Base-by-base conservation (phyloP, 2,113 vertebrate genomes). In the Serinus canaria region DNA sequence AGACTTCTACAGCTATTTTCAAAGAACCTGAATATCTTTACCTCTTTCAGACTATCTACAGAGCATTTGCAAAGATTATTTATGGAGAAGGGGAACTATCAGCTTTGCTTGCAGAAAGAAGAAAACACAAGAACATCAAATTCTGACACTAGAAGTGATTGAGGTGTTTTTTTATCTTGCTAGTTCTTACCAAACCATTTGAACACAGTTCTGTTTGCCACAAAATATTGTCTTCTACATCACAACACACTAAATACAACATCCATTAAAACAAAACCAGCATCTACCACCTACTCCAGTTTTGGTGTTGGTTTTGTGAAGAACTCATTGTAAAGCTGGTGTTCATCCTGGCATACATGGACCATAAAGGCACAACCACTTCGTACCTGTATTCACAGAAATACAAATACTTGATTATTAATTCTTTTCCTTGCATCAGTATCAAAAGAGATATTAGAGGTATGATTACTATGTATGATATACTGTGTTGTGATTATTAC, bases 301-400 rank as follows among this genome's bases (percentile, higher is more conserved):
- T 99, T 99, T 91, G 97, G 81, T 53, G 99, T 99, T 56, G 98
- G 98, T 93, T 99, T 99, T 82, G 98, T 98, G 97, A 99, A 99
- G 98, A 99, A 99, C 91, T 99, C 99, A 25, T 98, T 98, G 96
- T 98, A 99, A 72, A 99, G 98, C 75, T 99, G 99, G 92, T 99
- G 99, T 52, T 99, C 99, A 93, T 99, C 99, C 97, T 99, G 99
- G 96, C 99, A 99, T 19, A 99, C 99, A 5, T 99, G 99, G 60
- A 99, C 99, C 99, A 99, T 99, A 76, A 99, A 99, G 84, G 99
- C 99, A 98, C 99, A 99, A 95, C 99, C 99, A 79, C 99, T 99
- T 92, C 99, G 98, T 46, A 99, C 99, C 99, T 99, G 94, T 12
- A 94, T 64, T 53, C 72, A 95, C 13, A 95, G 52, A 94, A 91